Evolutionary conservation across 1,140 invertebrate genomes (phyloP).

Genomic region (Trichoplusia ni): DNA sequence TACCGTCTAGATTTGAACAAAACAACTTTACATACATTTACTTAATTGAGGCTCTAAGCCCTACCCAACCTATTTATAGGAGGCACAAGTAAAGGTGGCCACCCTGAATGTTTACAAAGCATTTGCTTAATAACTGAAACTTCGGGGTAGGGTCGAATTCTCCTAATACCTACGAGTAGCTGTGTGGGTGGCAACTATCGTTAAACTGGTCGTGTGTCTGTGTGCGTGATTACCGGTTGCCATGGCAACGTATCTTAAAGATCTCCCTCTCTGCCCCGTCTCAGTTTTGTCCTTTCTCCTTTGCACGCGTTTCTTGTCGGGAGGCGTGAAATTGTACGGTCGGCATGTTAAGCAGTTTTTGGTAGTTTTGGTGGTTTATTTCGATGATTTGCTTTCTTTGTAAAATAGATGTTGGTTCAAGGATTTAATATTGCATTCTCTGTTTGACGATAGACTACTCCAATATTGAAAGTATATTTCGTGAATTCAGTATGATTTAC

Average conservation of each 20-base stretch:
- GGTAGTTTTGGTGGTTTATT: not conserved
- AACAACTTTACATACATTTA: constrained; percentile 44
- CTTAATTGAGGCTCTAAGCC: constrained; percentile 67
- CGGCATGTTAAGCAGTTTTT: constrained; percentile 40
- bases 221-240: constrained; percentile 63
- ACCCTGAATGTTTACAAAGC: constrained; percentile 79
- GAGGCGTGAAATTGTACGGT: constrained; percentile 68
- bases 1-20: constrained; percentile 24
- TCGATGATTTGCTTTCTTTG: not conserved
- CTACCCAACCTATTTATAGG: constrained; percentile 69
- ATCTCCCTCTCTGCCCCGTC: constrained; percentile 73
- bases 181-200: constrained; percentile 52
- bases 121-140: constrained; percentile 81
- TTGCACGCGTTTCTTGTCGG: constrained; percentile 78
- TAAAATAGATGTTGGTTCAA: not conserved
- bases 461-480: too few species aligned
- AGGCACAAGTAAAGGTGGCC: constrained; percentile 70
- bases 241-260: constrained; percentile 79
- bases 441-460: too few species aligned
- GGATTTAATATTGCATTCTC: too few species aligned
- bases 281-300: constrained; percentile 79
- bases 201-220: constrained; percentile 39
- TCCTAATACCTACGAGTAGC: constrained; percentile 67
- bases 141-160: constrained; percentile 74
- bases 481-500: too few species aligned